These are phyloP conservation scores for Oxyscelio sp. DNA, from an alignment of 2,888 invertebrate species.

Conservation along the genomic window DNA sequence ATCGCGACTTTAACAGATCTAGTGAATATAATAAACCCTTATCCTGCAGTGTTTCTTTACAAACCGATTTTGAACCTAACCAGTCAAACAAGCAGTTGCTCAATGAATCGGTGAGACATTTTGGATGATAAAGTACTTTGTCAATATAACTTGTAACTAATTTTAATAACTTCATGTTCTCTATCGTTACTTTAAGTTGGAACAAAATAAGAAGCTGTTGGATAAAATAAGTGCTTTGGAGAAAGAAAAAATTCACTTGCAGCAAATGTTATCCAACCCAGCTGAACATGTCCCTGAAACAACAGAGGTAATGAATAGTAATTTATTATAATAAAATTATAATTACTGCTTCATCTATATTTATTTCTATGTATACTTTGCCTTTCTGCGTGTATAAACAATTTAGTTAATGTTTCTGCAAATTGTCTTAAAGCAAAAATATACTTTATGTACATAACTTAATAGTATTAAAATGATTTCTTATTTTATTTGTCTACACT, in stretches of 20 bases:
- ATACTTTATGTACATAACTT: too few species aligned
- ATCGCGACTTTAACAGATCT: constrained; percentile 90
- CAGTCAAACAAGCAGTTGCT: constrained; percentile 67
- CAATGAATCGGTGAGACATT: constrained; percentile 77
- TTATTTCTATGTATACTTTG: too few species aligned
- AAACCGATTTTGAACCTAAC: constrained; percentile 80
- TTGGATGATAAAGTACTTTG: not conserved
- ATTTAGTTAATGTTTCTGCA: too few species aligned
- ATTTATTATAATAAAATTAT: too few species aligned
- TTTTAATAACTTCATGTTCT: not conserved
- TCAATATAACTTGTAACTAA: constrained; percentile 4
- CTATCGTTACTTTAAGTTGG: constrained; percentile 86
- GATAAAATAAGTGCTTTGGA: constrained; percentile 90
- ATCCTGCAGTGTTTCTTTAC: constrained; percentile 88
- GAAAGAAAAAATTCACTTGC: constrained; percentile 90
- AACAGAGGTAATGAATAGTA: constrained; percentile 72
- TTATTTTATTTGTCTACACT: too few species aligned
- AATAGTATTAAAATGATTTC: too few species aligned
- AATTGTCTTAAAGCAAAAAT: too few species aligned
- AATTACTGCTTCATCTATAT: too few species aligned
- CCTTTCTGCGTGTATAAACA: too few species aligned
- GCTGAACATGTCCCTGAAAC: constrained; percentile 61
- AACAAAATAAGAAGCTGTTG: constrained; percentile 90
- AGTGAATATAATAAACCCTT: constrained; percentile 89
- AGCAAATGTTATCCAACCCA: constrained; percentile 86